Evolutionary conservation across 2,797 vertebrate genomes (phyloP).

Genomic region (Enteromius afrohamiltoni): DNA sequence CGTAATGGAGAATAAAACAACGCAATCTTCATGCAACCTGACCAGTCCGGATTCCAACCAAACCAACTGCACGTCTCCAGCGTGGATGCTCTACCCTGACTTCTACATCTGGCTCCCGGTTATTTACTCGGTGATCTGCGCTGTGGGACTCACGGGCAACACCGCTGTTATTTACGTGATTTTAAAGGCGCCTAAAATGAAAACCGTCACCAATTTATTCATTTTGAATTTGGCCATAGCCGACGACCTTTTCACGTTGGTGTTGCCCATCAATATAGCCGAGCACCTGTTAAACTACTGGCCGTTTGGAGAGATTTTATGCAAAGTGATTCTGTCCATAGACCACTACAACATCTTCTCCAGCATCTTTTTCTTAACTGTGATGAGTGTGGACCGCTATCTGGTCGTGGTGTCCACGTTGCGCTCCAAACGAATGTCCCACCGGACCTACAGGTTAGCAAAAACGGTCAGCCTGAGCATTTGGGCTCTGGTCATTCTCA

Average conservation of each 20-base stretch:
- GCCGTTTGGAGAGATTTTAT: slow-evolving; percentile 78
- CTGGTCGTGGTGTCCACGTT: slow-evolving; percentile 74
- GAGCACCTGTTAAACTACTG: slow-evolving; percentile 77
- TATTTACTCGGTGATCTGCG: slow-evolving; percentile 75
- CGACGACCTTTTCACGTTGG: slow-evolving; percentile 74
- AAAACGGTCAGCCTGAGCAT: slow-evolving; percentile 73
- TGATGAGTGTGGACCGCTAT: slow-evolving; percentile 78
- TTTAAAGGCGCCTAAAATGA: slow-evolving; percentile 78
- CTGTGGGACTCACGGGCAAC: slow-evolving; percentile 75
- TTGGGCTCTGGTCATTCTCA: slow-evolving; percentile 73
- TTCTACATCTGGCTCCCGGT: slow-evolving; percentile 73
- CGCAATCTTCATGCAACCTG: slow-evolving; percentile 27
- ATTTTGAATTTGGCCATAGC: slow-evolving; percentile 77
- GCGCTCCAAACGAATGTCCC: slow-evolving; percentile 68
- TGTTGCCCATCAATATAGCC: slow-evolving; percentile 74
- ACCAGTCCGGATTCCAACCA: slow-evolving; percentile 8
- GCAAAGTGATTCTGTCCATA: slow-evolving; percentile 76
- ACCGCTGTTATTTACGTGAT: slow-evolving; percentile 76
- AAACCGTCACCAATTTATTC: slow-evolving; percentile 78
- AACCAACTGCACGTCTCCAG: slow-evolving; percentile 38
- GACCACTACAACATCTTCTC: slow-evolving; percentile 81
- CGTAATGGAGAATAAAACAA: slow-evolving; percentile 19
- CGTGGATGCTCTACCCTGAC: slow-evolving; percentile 47
- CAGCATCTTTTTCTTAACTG: slow-evolving; percentile 78
- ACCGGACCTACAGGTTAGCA: slow-evolving; percentile 68